phyloP scores from a whole-genome alignment of 1,140 invertebrate genomes.

The Melitaea cinxia region DNA sequence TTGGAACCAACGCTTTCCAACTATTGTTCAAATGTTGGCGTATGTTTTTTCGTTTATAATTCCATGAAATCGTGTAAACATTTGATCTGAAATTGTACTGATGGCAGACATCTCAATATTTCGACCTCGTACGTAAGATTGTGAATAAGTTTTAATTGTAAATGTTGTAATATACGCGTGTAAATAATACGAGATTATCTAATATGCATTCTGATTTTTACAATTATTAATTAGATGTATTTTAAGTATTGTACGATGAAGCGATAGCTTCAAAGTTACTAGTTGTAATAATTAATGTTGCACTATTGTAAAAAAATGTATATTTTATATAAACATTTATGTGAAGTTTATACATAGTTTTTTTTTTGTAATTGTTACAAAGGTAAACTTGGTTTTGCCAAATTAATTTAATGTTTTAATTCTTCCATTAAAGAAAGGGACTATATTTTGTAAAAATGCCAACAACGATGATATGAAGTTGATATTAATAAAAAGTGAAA shows the following conservation, averaged over 20 bases:
- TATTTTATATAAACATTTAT: constrained; percentile 76
- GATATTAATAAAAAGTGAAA: constrained; percentile 76
- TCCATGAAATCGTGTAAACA: constrained; percentile 33
- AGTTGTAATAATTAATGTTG: constrained; percentile 58
- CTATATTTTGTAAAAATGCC: constrained; percentile 79
- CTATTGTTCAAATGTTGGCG: constrained; percentile 11
- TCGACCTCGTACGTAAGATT: constrained; percentile 37
- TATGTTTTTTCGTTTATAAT: constrained; percentile 16
- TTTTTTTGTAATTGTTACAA: constrained; percentile 66
- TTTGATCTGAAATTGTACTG: constrained; percentile 50
- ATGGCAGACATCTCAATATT: constrained; percentile 39
- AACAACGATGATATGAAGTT: constrained; percentile 64
- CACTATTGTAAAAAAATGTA: constrained; percentile 77
- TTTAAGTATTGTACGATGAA: constrained; percentile 64
- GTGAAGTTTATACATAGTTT: constrained; percentile 66
- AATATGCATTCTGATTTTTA: constrained; percentile 69
- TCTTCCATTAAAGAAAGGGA: constrained; percentile 74
- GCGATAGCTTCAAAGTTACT: constrained; percentile 51
- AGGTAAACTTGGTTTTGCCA: constrained; percentile 76
- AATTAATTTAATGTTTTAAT: constrained; percentile 79
- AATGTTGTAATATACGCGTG: constrained; percentile 51
- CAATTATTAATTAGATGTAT: constrained; percentile 47
- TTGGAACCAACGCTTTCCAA: background rate
- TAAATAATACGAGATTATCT: constrained; percentile 70
- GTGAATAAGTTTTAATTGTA: constrained; percentile 42